phyloP scores from a whole-genome alignment of 2,888 invertebrate species.

The Synanthedon myopaeformis region DNA sequence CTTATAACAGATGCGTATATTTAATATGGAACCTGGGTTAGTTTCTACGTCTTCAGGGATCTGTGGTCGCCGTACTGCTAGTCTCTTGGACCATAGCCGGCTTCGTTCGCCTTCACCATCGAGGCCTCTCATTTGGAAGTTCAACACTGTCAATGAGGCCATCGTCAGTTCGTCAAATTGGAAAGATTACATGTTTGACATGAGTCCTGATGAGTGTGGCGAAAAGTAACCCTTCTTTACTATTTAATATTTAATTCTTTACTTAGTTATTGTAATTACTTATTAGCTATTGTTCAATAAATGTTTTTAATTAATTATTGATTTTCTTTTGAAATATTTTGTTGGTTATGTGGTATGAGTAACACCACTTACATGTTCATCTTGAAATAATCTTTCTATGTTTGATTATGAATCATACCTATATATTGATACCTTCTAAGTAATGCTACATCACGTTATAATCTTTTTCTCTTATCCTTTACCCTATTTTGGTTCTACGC shows the following conservation, averaged over 20 bases:
- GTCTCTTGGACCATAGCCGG: slow-evolving; percentile 36
- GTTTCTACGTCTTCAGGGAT: no score
- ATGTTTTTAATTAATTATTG: no score
- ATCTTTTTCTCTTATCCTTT: no score
- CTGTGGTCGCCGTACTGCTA: slow-evolving; percentile 33
- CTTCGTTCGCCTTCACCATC: slow-evolving; percentile 31
- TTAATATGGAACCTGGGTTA: not conserved
- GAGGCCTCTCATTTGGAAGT: slow-evolving; percentile 40
- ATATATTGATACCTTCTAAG: no score
- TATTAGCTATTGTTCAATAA: no score
- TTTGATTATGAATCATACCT: no score
- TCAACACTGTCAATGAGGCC: slow-evolving; percentile 53
- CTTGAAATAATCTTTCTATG: no score
- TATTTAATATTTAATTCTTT: not conserved
- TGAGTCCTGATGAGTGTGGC: slow-evolving; percentile 20
- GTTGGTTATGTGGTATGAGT: no score
- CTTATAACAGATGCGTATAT: not conserved
- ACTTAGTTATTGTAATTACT: not conserved
- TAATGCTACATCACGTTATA: no score
- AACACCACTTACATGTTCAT: no score
- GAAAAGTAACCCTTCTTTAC: slow-evolving; percentile 3
- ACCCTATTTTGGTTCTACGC: no score
- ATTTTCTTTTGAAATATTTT: no score
- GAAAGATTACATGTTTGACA: slow-evolving; percentile 44
- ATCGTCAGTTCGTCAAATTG: slow-evolving; percentile 44